Base-by-base conservation (phyloP, 2,797 vertebrate genomes). In the Sebastes nivosus region DNA sequence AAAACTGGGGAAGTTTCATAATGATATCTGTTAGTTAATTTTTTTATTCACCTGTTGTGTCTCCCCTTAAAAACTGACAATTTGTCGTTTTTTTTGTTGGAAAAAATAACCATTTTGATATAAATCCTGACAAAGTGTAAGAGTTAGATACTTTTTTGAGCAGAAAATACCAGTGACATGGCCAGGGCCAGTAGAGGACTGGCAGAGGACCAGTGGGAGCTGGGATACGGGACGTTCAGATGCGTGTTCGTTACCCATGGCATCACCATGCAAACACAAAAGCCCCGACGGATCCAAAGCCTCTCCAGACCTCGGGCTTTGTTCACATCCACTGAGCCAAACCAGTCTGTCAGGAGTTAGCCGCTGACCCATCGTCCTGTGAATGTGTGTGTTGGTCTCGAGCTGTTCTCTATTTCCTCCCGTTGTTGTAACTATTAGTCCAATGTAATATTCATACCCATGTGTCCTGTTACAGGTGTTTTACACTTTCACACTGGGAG, bases 281-380 rank as follows among this genome's bases (percentile, higher is more conserved):
- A 75, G 29, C 75, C 82, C 85, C 24, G 34, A 6, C 50, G 32
- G 77, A 63, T 30, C 73, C 76, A 79, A 92, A 92, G 80, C 82
- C 84, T 82, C 82, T 59, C 7, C 25, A 82, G 90, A 88, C 73
- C 74, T 78, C 2, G 0, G 1, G 80, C 85, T 91, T 93, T 93
- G 88, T 94, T 90, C 87, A 27, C 83, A 78, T 76, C 82, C 88
- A 82, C 86, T 92, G 89, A 87, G 74, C 85, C 85, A 77, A 76
- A 76, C 75, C 83, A 29, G 84, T 72, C 59, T 81, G 77, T 84
- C 75, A 52, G 83, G 78, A 86, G 78, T 50, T 67, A 60, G 76
- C 66, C n/a, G 11, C 72, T 72, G 71, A 79, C 57, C 76, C 75
- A 12, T 1, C 24, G 12, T 20, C 27, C 27, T 75, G 64, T 52